Base-by-base conservation (phyloP, 2,888 invertebrate genomes). In the Drosophila meridionalis region DNA sequence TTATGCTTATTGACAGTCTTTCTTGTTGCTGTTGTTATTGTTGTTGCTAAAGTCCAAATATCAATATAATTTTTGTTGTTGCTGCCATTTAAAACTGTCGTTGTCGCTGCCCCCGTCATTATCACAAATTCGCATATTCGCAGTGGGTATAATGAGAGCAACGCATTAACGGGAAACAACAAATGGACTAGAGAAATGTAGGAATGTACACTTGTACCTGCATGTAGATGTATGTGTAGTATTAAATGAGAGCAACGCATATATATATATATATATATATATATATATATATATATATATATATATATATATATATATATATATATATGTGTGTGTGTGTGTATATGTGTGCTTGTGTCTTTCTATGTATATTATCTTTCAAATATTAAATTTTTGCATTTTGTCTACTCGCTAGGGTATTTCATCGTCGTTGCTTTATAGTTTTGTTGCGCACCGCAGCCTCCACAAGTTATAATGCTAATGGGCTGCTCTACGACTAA, bases 11-110 rank as follows among this genome's bases (percentile, higher is more conserved):
- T 7, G 28, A n/a, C 40, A 28, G 42, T 38, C 58, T 53, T 61
- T 43, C n/a, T 43, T 57, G 36, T 43, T 48, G 32, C 55, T 28
- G 20, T 34, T 56, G 48, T 56, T 55, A 38, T 59, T 60, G 55
- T 53, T 61, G 64, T 32, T 64, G 43, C 43, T 60, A 26, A 40
- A 53, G 55, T 67, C 43, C 59, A 53, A 61, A 45, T 61, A 52
- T 36, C 52, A 65, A 26, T 60, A 62, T 57, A 53, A 48, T 48
- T 71, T 28, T 43, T 47, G 59, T 60, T 65, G 52, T 42, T 59
- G 60, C 53, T 66, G 71, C 43, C 50, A 52, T 61, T 76, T 72
- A 65, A 67, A 47, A 48, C 28, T 65, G 60, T 36, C 47, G 38
- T 69, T 73, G 45, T 26, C 66, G 47, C 36, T 60, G 68, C 47